Percentiles rank a stretch among this genome's conserved stretches.
Evolutionary conservation across 1,140 invertebrate genomes (phyloP).

Genomic region (Oscheius sp.): DNA sequence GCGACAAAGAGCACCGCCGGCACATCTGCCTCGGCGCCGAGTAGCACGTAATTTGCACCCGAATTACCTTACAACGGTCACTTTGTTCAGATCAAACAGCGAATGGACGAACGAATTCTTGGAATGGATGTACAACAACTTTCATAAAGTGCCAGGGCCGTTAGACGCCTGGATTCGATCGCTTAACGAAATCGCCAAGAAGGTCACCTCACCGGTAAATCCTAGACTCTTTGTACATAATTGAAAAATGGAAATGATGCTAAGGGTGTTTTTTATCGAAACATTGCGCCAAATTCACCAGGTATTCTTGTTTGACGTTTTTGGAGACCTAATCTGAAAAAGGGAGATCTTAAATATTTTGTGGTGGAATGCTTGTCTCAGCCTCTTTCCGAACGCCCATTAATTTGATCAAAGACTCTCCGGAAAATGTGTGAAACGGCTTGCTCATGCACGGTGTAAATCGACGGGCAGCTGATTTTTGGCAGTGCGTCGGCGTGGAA

Average conservation of each 20-base stretch:
- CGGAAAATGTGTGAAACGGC: too few species aligned
- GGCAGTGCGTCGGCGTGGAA: too few species aligned
- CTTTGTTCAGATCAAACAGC: slow-evolving; percentile 26
- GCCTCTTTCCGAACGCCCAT: too few species aligned
- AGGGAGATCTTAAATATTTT: too few species aligned
- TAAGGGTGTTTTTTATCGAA: not conserved
- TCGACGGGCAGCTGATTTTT: too few species aligned
- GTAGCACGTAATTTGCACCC: not conserved
- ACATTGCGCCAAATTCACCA: too few species aligned
- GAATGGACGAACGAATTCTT: slow-evolving; percentile 47
- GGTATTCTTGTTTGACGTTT: too few species aligned
- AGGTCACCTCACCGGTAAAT: slow-evolving; percentile 41
- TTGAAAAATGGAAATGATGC: not conserved
- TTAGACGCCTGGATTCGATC: slow-evolving; percentile 45
- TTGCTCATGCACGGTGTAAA: too few species aligned
- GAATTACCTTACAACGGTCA: not conserved
- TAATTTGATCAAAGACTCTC: too few species aligned
- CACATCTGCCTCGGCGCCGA: not conserved
- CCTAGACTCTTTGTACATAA: not conserved
- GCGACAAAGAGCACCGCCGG: not conserved
- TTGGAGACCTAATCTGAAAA: too few species aligned
- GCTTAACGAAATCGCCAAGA: slow-evolving; percentile 43
- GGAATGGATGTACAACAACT: slow-evolving; percentile 42
- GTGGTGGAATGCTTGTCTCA: too few species aligned
- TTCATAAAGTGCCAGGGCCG: slow-evolving; percentile 39